Evolutionary conservation across 2,113 vertebrate species (phyloP).

Genomic region (Himantopus leucocephalus): DNA sequence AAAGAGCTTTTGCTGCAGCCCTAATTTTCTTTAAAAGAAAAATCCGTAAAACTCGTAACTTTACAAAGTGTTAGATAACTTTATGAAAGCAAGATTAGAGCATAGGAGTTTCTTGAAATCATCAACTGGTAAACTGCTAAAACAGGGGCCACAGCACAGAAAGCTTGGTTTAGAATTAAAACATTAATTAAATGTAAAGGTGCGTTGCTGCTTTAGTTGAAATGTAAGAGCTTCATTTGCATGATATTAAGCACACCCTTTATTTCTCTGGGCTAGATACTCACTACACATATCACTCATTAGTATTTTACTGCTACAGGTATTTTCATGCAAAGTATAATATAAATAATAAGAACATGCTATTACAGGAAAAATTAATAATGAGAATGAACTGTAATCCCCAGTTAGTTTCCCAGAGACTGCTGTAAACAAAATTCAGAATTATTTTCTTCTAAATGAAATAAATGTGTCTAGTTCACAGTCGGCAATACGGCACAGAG

Average conservation of each 20-base stretch:
- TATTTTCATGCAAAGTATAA: background rate
- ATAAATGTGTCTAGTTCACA: background rate
- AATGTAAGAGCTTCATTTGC: background rate
- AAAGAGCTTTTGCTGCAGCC: background rate
- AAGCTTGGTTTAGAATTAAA: background rate
- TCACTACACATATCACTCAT: background rate
- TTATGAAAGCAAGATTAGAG: background rate
- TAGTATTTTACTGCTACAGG: background rate
- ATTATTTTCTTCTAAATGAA: background rate
- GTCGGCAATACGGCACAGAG: accelerated
- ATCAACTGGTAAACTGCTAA: background rate
- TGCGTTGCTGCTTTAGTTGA: background rate
- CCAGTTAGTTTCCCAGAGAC: background rate
- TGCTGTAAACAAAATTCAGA: background rate
- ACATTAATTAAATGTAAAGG: background rate
- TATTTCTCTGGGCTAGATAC: background rate
- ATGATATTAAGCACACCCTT: background rate
- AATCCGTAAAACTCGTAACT: background rate
- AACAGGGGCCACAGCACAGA: background rate
- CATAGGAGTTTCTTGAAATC: background rate
- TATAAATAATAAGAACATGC: background rate
- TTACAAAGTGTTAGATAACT: background rate
- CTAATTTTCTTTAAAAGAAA: background rate
- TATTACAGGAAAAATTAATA: background rate
- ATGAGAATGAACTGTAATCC: background rate